phyloP scores from a whole-genome alignment of 2,113 vertebrate species.

The Gopherus flavomarginatus region DNA sequence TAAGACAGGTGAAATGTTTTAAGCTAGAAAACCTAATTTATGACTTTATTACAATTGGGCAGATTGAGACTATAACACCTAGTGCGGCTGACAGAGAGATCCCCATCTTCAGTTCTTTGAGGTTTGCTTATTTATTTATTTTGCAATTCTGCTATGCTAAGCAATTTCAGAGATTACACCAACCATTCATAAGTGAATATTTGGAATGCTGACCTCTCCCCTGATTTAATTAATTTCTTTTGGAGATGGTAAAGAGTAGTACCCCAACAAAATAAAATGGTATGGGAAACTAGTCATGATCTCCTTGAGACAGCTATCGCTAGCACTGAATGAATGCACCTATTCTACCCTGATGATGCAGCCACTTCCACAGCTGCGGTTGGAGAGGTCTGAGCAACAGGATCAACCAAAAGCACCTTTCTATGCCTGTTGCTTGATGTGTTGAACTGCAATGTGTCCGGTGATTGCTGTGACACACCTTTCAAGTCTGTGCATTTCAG shows the following conservation, averaged over 20 bases:
- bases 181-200: not conserved
- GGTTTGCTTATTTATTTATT: conserved; percentile 11
- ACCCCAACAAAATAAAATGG: not conserved
- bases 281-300: not conserved
- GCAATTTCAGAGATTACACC: not conserved
- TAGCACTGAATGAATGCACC: not conserved
- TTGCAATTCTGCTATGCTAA: not conserved
- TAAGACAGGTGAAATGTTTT: too few species aligned
- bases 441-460: not conserved
- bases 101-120: not conserved
- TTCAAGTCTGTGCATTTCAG: conserved; percentile 2
- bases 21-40: not conserved
- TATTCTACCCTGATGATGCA: too few species aligned
- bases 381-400: not conserved
- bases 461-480: not conserved
- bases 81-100: not conserved
- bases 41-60: not conserved
- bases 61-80: not conserved
- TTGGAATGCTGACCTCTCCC: not conserved
- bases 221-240: conserved; percentile 10
- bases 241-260: not conserved
- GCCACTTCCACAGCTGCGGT: not conserved
- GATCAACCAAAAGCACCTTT: not conserved
- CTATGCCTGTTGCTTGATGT: not conserved
- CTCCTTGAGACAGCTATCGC: not conserved